Percentiles rank a stretch among this genome's conserved stretches.
Conservation (phyloP, 2,797 vertebrate species). For the Caiman crocodilus region DNA sequence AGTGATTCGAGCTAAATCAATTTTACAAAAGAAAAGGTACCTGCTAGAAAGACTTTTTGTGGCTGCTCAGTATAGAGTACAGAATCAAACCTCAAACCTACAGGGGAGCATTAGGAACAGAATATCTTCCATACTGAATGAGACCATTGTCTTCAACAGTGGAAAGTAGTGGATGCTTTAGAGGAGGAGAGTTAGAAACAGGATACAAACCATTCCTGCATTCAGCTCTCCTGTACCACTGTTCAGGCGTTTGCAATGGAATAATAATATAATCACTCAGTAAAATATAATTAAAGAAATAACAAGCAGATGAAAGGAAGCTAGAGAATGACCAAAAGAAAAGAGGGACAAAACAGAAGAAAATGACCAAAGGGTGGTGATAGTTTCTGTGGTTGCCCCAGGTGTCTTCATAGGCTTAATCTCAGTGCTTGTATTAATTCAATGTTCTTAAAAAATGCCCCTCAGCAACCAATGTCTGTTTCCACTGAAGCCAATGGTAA, state of each 20-base stretch:
- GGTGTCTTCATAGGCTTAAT: not conserved
- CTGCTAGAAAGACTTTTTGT: not conserved
- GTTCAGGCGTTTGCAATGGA: not conserved
- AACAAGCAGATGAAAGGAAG: conserved; percentile 50
- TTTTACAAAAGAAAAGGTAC: not conserved
- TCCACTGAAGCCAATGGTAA: not conserved
- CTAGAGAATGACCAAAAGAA: conserved; percentile 38
- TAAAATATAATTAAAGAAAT: conserved; percentile 47
- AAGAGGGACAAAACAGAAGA: not conserved
- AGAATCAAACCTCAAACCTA: not conserved
- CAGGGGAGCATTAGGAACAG: too few species aligned
- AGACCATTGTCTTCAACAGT: too few species aligned
- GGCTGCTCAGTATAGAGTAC: not conserved
- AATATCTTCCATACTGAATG: too few species aligned
- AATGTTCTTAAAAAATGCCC: not conserved
- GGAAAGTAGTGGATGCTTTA: too few species aligned
- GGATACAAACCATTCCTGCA: not conserved
- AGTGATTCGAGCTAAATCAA: not conserved
- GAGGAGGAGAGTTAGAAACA: too few species aligned
- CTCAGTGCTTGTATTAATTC: not conserved
- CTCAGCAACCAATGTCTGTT: not conserved
- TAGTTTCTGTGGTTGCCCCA: conserved; percentile 17
- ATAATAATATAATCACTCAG: conserved; percentile 15
- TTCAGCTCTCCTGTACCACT: not conserved
- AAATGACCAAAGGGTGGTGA: not conserved